Evolutionary conservation across 2,888 invertebrate genomes (phyloP).

Genomic region (Leptopilina myrica): DNA sequence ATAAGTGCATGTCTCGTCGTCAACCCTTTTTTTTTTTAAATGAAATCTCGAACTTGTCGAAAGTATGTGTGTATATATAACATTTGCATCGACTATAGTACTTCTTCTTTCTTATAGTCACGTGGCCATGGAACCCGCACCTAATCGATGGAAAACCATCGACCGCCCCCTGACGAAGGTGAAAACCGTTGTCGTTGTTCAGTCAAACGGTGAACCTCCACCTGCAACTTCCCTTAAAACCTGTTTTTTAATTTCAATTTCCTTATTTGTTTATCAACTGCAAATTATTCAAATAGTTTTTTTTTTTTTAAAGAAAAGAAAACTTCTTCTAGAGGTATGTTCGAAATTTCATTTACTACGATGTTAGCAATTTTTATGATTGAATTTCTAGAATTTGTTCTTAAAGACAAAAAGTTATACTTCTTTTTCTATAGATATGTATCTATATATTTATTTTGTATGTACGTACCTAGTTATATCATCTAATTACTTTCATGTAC

Average conservation of each 20-base stretch:
- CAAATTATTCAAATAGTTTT: not conserved
- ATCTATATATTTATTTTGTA: too few relatives aligned
- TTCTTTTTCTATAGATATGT: too few relatives aligned
- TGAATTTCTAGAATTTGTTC: too few relatives aligned
- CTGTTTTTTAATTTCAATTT: not conserved
- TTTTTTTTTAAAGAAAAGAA: too few relatives aligned
- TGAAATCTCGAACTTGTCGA: constrained; percentile 5
- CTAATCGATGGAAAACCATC: constrained; percentile 69
- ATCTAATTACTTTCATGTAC: too few relatives aligned
- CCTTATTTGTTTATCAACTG: constrained; percentile 1
- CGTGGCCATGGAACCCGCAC: constrained; percentile 63
- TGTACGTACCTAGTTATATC: too few relatives aligned
- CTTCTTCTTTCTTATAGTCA: constrained; percentile 50
- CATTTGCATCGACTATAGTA: constrained; percentile 30
- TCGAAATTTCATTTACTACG: not conserved
- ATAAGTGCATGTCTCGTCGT: not conserved
- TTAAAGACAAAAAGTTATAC: too few relatives aligned
- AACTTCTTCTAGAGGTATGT: constrained; percentile 13
- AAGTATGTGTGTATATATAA: not conserved
- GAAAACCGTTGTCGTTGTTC: constrained; percentile 58
- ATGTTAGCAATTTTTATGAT: too few relatives aligned
- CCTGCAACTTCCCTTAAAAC: constrained; percentile 44
- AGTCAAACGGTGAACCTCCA: constrained; percentile 62
- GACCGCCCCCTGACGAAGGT: constrained; percentile 65
- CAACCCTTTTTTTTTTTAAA: not conserved